Percentiles rank a stretch among this genome's conserved stretches.
Evolutionary conservation across 2,888 invertebrate genomes (phyloP).

Genomic region (Sarcophaga variegata): DNA sequence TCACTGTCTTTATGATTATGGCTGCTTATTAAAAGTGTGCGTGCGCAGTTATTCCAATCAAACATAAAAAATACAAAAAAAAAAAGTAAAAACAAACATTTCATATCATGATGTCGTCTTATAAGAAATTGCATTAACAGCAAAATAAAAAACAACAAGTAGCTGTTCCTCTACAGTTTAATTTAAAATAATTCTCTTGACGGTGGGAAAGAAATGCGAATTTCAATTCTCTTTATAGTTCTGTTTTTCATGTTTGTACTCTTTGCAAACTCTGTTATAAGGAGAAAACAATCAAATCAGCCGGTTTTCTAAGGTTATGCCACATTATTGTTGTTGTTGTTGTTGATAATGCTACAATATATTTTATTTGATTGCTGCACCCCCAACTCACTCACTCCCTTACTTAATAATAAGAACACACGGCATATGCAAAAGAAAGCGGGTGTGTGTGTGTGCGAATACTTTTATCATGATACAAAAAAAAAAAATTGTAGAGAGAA

Average conservation of each 20-base stretch:
- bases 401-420: neutral
- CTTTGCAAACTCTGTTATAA: neutral
- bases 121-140: constrained; percentile 31
- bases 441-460: neutral
- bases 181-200: neutral
- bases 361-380: neutral
- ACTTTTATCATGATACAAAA: too few relatives aligned
- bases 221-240: neutral
- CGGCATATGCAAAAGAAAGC: neutral
- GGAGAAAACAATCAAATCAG: neutral
- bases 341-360: neutral
- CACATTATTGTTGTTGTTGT: neutral
- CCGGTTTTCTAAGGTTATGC: neutral
- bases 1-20: neutral
- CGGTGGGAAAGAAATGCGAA: neutral
- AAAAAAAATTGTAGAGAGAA: too few relatives aligned
- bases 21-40: constrained; percentile 44
- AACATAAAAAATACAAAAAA: neutral
- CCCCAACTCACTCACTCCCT: neutral
- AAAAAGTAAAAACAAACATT: constrained; percentile 7
- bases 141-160: constrained; percentile 55
- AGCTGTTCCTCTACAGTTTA: neutral
- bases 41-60: constrained; percentile 44
- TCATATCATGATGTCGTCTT: constrained; percentile 40
- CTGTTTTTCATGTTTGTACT: neutral